These are phyloP conservation scores for Neogobius melanostomus DNA, from an alignment of 2,113 vertebrate species.

Conservation along the genomic window DNA sequence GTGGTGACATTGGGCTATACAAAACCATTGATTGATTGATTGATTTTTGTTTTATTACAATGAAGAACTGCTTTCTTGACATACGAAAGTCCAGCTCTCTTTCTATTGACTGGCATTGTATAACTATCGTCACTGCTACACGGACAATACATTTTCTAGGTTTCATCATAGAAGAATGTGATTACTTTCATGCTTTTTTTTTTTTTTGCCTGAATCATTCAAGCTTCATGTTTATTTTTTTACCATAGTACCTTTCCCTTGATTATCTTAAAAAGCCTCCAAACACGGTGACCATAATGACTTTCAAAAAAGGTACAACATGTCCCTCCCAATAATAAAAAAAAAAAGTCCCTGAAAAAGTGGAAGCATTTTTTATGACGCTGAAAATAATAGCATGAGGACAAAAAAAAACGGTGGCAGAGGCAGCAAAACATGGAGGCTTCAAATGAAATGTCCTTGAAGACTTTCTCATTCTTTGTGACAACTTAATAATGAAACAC, in stretches of 20 bases:
- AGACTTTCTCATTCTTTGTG: conserved; percentile 40
- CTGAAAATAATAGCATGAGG: neutral
- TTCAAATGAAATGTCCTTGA: conserved; percentile 29
- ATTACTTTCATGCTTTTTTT: too few species aligned
- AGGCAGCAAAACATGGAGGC: conserved; percentile 13
- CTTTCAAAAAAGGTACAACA: conserved; percentile 13
- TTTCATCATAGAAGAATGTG: too few species aligned
- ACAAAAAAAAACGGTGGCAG: conserved; percentile 4
- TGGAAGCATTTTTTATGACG: conserved; percentile 8
- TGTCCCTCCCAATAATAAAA: conserved; percentile 5
- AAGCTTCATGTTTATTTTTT: neutral
- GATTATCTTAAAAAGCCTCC: conserved; percentile 13
- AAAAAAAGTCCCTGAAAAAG: conserved; percentile 3
- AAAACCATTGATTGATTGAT: too few species aligned
- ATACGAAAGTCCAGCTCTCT: too few species aligned
- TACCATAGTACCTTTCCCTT: neutral
- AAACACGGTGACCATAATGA: conserved; percentile 26
- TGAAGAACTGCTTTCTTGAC: too few species aligned
- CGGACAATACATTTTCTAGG: too few species aligned
- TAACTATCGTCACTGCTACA: too few species aligned
- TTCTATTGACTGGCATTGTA: too few species aligned
- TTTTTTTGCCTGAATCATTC: too few species aligned
- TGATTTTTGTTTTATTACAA: too few species aligned
- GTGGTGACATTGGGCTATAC: too few species aligned
- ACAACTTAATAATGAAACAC: conserved; percentile 53